Percentiles rank a stretch among this genome's conserved stretches.
These are phyloP conservation scores for Hermaeophaga mercurialis DNA, from an alignment of 2,888 invertebrate genomes.

Conservation along the genomic window DNA sequence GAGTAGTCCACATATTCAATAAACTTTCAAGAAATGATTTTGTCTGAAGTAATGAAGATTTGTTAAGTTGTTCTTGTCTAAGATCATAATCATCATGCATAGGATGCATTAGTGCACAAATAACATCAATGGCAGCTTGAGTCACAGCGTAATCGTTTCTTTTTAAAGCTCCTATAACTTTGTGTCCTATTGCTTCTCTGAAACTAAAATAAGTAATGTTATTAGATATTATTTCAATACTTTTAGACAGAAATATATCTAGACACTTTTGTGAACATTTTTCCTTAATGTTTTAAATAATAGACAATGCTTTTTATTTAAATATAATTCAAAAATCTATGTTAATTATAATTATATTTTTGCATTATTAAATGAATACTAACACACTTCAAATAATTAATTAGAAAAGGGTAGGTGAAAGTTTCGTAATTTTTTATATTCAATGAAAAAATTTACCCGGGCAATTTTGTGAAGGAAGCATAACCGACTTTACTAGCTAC, in stretches of 20 bases:
- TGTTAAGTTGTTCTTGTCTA: constrained; percentile 97
- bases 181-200: constrained; percentile 91
- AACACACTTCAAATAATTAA: no score
- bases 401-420: no score
- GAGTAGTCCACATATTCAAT: constrained; percentile 92
- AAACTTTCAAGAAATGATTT: constrained; percentile 90
- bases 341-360: no score
- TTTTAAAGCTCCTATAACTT: constrained; percentile 88
- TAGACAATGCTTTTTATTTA: no score
- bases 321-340: no score
- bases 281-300: no score
- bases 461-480: constrained; percentile 88
- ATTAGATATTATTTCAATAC: no score
- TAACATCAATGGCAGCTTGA: constrained; percentile 95
- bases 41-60: constrained; percentile 91
- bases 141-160: constrained; percentile 88
- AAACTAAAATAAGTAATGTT: constrained; percentile 64
- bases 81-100: constrained; percentile 97
- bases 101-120: constrained; percentile 98
- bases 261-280: no score
- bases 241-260: no score
- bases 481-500: constrained; percentile 99
- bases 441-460: constrained; percentile 65
- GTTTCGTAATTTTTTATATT: not conserved
- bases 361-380: no score